Percentiles rank a stretch among this genome's conserved stretches.
These are phyloP conservation scores for Acrocephalus kingi DNA, from an alignment of 2,113 vertebrate genomes.

Conservation along the genomic window DNA sequence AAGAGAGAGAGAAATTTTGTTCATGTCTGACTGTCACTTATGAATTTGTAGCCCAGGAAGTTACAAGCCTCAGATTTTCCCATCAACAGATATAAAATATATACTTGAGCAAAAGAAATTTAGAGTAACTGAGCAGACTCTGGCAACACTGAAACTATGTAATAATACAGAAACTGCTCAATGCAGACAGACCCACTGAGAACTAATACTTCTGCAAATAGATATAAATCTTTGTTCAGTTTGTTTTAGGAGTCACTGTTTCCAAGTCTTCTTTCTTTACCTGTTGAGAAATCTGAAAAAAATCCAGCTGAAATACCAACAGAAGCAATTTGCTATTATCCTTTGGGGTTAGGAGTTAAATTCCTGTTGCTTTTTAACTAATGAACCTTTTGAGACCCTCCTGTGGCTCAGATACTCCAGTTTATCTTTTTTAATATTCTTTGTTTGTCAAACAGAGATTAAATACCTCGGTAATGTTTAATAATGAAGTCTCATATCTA, in stretches of 20 bases:
- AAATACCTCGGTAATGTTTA: constrained; percentile 7
- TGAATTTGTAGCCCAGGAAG: neutral
- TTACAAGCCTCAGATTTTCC: neutral
- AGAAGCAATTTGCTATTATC: neutral
- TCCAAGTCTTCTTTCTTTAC: neutral
- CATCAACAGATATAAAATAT: neutral
- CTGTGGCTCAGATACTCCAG: neutral
- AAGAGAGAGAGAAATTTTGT: neutral
- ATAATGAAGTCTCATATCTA: constrained; percentile 6
- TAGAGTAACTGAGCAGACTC: neutral
- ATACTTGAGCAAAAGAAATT: neutral
- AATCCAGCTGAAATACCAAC: neutral
- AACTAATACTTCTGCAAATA: neutral
- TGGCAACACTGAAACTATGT: neutral
- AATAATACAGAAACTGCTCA: neutral
- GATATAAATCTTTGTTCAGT: neutral
- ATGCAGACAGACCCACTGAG: neutral
- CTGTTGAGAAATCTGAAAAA: neutral
- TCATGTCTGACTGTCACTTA: neutral
- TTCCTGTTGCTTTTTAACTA: neutral
- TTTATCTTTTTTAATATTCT: constrained; percentile 21
- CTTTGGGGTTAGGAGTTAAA: neutral
- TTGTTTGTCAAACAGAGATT: constrained; percentile 20
- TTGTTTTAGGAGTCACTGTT: neutral
- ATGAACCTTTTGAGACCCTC: neutral